phyloP scores from a whole-genome alignment of 2,797 vertebrate genomes.

The Coilia nasus region DNA sequence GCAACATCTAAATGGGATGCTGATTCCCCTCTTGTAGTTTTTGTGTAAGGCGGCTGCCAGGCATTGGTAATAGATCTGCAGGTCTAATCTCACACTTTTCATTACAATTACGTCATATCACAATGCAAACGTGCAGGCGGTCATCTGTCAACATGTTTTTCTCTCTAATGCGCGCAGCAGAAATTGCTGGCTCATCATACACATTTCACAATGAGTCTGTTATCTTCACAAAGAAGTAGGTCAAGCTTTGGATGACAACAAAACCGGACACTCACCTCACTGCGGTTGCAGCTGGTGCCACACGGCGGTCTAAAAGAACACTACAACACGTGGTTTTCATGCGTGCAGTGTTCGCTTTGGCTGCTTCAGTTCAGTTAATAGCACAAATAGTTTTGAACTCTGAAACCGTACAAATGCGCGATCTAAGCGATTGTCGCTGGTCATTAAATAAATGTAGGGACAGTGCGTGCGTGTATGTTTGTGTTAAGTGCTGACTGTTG shows the following conservation, averaged over 20 bases:
- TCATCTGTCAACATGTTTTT: neutral
- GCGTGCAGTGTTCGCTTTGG: too few species aligned
- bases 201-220: neutral
- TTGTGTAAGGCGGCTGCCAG: too few species aligned
- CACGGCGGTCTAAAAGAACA: neutral
- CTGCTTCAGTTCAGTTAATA: too few species aligned
- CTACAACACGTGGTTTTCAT: neutral
- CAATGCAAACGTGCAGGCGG: neutral
- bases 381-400: too few species aligned
- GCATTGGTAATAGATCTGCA: too few species aligned
- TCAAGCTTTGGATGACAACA: neutral
- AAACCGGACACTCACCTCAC: neutral
- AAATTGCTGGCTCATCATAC: neutral
- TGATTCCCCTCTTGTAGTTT: neutral
- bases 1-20: neutral
- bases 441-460: too few species aligned
- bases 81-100: neutral
- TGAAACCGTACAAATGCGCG: too few species aligned
- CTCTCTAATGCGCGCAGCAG: neutral
- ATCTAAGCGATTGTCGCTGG: too few species aligned
- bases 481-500: too few species aligned
- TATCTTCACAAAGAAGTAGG: neutral
- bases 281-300: conserved; percentile 4
- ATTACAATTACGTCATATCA: neutral
- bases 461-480: too few species aligned